Conservation (phyloP, 37 sponge, comb jelly and placozoan species). For the Mnemiopsis leidyi region DNA sequence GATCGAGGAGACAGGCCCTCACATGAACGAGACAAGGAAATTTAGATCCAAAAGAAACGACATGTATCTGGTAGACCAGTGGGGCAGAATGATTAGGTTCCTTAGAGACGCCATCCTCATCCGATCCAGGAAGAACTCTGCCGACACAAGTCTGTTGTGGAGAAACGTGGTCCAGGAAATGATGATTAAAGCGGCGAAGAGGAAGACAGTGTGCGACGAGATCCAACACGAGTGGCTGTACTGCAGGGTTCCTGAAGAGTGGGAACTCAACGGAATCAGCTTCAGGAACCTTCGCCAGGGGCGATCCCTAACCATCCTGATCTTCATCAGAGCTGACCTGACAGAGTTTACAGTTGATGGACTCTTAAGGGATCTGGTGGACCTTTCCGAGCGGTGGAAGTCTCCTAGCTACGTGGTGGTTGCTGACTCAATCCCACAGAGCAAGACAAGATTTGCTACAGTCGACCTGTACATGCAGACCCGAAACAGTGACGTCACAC, state of each 20-base stretch:
- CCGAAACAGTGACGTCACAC: background rate
- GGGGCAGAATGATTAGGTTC: slow-evolving; percentile 59
- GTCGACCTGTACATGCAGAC: slow-evolving; percentile 63
- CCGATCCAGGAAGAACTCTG: slow-evolving; percentile 13
- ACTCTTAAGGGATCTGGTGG: background rate
- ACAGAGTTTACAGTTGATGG: slow-evolving; percentile 7
- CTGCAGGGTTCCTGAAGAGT: slow-evolving; percentile 12
- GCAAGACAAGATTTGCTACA: slow-evolving; percentile 43
- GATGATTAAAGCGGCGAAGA: background rate
- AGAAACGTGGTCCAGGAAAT: slow-evolving; percentile 19
- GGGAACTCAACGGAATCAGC: slow-evolving; percentile 26
- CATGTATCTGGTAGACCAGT: slow-evolving; percentile 56
- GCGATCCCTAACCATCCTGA: background rate
- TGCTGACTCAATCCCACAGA: background rate
- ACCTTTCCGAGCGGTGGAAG: slow-evolving; percentile 15
- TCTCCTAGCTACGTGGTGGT: slow-evolving; percentile 59
- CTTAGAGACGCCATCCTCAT: slow-evolving; percentile 29
- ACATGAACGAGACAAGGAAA: background rate
- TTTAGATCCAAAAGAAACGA: slow-evolving; percentile 29
- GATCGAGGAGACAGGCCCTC: background rate
- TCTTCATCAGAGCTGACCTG: slow-evolving; percentile 62
- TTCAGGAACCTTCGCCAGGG: slow-evolving; percentile 49
- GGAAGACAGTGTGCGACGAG: slow-evolving; percentile 55
- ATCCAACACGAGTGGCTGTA: slow-evolving; percentile 13
- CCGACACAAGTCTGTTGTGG: background rate